These are phyloP conservation scores for Parnassius glacialis DNA, from an alignment of 2,888 invertebrate species.

Conservation along the genomic window DNA sequence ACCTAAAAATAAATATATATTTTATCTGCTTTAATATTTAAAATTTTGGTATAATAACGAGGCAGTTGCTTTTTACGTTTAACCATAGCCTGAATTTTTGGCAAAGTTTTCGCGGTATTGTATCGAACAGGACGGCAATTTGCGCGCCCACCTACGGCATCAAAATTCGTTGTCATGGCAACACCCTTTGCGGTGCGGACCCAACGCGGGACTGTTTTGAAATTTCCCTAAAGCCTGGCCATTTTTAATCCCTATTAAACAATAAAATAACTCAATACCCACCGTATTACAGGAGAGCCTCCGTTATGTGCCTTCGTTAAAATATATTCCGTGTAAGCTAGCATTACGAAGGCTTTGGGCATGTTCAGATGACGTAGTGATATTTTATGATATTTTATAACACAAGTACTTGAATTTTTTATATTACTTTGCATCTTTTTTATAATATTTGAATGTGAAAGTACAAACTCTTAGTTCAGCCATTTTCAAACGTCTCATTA, in stretches of 20 bases:
- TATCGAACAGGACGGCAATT: slow-evolving; percentile 54
- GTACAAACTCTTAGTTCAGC: too few species aligned
- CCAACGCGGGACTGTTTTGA: slow-evolving; percentile 64
- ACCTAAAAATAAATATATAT: neutral
- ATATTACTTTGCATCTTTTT: too few species aligned
- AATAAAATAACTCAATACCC: slow-evolving; percentile 62
- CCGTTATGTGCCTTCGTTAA: slow-evolving; percentile 44
- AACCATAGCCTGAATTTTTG: slow-evolving; percentile 25
- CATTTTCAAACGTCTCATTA: too few species aligned
- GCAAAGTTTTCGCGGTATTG: slow-evolving; percentile 41
- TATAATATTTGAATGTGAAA: too few species aligned
- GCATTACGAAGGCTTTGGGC: slow-evolving; percentile 14
- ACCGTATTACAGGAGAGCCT: slow-evolving; percentile 36
- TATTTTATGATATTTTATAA: neutral
- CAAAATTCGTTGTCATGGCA: slow-evolving; percentile 72
- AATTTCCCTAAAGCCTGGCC: slow-evolving; percentile 57
- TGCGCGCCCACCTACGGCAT: slow-evolving; percentile 60
- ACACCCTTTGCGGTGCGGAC: slow-evolving; percentile 65
- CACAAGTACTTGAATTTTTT: neutral
- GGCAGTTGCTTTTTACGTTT: slow-evolving; percentile 5
- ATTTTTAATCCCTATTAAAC: slow-evolving; percentile 70
- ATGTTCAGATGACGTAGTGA: neutral
- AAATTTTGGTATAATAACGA: slow-evolving; percentile 18
- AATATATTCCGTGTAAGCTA: slow-evolving; percentile 47
- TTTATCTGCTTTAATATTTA: slow-evolving; percentile 7